Conservation (phyloP, 2,888 invertebrate species). For the Calephelis perditalis region DNA sequence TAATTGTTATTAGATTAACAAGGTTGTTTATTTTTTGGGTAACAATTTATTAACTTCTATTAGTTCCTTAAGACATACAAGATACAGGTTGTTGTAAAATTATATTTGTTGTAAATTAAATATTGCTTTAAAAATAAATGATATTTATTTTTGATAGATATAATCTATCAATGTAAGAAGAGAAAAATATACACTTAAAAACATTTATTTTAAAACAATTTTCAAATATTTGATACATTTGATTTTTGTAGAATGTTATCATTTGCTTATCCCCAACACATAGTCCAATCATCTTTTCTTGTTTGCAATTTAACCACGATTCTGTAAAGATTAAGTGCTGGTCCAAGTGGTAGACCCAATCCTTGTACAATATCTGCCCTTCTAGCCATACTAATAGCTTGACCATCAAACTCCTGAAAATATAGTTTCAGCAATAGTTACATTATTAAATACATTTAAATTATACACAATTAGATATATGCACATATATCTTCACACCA, state of each 20-base stretch:
- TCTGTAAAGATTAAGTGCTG: conserved; percentile 90
- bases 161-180: no score
- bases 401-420: conserved; percentile 92
- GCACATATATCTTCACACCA: no score
- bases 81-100: no score
- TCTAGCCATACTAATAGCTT: conserved; percentile 89
- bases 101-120: no score
- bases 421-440: neutral
- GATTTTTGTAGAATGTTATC: conserved; percentile 5
- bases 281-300: conserved; percentile 83
- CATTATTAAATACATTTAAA: no score
- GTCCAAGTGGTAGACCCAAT: conserved; percentile 90
- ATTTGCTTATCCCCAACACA: conserved; percentile 81
- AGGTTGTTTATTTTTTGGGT: no score
- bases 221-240: neutral
- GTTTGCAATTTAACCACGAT: conserved; percentile 90
- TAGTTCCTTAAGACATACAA: no score
- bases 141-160: no score
- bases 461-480: no score
- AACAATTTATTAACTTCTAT: no score
- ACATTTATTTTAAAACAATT: neutral
- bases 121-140: no score
- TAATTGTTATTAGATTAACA: no score
- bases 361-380: conserved; percentile 90
- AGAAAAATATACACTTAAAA: conserved; percentile 11